Evolutionary conservation across 2,113 vertebrate genomes (phyloP).

Genomic region (Arothron firmamentum): DNA sequence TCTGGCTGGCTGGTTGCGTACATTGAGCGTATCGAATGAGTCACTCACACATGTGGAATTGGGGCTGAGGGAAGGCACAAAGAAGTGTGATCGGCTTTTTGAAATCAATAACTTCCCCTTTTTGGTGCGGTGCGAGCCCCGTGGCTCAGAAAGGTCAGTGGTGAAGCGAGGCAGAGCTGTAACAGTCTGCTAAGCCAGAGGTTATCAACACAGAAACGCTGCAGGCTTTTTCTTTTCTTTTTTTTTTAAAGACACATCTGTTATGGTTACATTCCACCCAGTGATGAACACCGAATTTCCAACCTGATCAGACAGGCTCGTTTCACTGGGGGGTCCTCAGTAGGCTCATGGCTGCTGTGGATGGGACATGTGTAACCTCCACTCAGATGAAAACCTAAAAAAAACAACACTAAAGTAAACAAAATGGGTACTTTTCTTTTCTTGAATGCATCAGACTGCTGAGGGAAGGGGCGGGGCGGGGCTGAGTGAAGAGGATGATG

Average conservation of each 20-base stretch:
- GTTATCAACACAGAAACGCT: constrained; percentile 1
- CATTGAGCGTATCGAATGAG: background rate
- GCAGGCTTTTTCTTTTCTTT: too few relatives aligned
- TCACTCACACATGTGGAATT: constrained; percentile 14
- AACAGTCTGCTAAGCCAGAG: constrained; percentile 30
- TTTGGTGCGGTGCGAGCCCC: constrained; percentile 34
- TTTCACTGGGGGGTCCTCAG: constrained; percentile 6
- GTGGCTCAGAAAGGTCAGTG: constrained; percentile 43
- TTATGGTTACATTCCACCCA: constrained; percentile 3
- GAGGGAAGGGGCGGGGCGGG: too few relatives aligned
- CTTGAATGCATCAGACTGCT: constrained; percentile 28
- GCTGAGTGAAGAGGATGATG: constrained; percentile 26
- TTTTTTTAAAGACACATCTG: too few relatives aligned
- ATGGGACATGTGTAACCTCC: constrained; percentile 28
- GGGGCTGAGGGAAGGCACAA: constrained; percentile 51
- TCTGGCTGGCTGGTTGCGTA: constrained; percentile 11
- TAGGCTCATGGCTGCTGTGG: constrained; percentile 12
- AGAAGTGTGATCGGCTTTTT: constrained; percentile 34
- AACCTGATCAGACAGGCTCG: background rate
- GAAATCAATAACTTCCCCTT: constrained; percentile 26
- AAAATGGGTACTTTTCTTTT: constrained; percentile 39
- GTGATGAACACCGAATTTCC: background rate
- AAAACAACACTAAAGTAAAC: constrained; percentile 18
- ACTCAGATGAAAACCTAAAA: constrained; percentile 14
- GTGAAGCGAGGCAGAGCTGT: constrained; percentile 34